A percentile compares a stretch with the other conserved stretches of the same genome.
These are phyloP conservation scores for Serrognathus titanus DNA, from an alignment of 2,888 invertebrate genomes.

Conservation along the genomic window DNA sequence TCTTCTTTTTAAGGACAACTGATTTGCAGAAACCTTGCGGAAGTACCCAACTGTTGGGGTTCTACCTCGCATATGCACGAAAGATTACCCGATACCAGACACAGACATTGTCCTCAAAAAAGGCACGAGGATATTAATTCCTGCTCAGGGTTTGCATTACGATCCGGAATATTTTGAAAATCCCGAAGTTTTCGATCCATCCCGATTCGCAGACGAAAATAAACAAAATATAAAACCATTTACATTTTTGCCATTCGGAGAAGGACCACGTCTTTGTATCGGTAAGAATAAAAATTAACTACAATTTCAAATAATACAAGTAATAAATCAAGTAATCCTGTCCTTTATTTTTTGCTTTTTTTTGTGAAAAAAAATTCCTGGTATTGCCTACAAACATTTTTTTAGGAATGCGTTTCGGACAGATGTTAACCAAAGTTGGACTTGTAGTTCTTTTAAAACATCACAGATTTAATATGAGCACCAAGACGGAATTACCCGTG, in stretches of 20 bases:
- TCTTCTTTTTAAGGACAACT: background rate
- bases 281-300: background rate
- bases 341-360: too few species aligned
- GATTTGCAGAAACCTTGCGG: slow-evolving; percentile 22
- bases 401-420: too few species aligned
- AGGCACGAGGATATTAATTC: slow-evolving; percentile 6
- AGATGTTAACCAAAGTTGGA: too few species aligned
- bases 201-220: slow-evolving; percentile 11
- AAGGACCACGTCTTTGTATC: slow-evolving; percentile 13
- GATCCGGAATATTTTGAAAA: slow-evolving; percentile 11
- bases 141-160: slow-evolving; percentile 4
- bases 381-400: background rate
- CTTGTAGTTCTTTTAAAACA: too few species aligned
- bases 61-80: slow-evolving; percentile 6
- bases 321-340: too few species aligned
- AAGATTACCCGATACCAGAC: slow-evolving; percentile 8
- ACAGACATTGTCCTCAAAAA: slow-evolving; percentile 1
- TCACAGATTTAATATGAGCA: too few species aligned
- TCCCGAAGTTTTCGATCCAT: slow-evolving; percentile 11
- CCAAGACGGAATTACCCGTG: too few species aligned
- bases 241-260: slow-evolving; percentile 12
- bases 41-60: slow-evolving; percentile 8
- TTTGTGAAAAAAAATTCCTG: too few species aligned
- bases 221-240: slow-evolving; percentile 4
- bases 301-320: too few species aligned